Conservation (phyloP, 2,797 vertebrate genomes). For the Phylloscopus collybita region DNA sequence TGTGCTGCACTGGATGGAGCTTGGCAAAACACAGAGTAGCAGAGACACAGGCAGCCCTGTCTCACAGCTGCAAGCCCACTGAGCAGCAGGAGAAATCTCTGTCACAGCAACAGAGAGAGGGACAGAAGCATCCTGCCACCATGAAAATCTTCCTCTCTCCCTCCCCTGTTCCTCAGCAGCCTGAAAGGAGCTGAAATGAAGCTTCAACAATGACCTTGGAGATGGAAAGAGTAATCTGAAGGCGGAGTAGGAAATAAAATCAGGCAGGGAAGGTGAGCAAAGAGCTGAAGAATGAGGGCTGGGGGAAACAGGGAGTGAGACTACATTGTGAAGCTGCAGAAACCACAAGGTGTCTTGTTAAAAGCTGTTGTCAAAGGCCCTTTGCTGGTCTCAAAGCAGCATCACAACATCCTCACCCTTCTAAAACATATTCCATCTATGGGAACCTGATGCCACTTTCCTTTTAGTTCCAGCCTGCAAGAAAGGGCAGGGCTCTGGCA, state of each 20-base stretch:
- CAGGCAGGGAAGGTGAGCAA: not conserved
- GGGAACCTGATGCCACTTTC: not conserved
- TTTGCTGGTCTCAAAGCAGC: not conserved
- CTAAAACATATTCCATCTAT: not conserved
- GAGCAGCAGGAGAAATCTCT: not conserved
- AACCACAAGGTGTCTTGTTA: not conserved
- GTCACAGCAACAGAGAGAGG: not conserved
- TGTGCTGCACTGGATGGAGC: not conserved
- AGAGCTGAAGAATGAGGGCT: conserved; percentile 8
- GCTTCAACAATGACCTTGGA: not conserved
- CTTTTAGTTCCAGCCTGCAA: not conserved
- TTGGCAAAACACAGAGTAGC: not conserved
- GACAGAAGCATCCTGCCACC: not conserved
- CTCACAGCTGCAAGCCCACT: not conserved
- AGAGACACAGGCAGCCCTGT: not conserved
- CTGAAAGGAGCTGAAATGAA: not conserved
- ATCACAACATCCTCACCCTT: not conserved
- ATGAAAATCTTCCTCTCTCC: not conserved
- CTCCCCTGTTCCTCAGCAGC: not conserved
- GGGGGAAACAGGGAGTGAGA: not conserved
- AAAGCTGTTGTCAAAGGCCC: not conserved
- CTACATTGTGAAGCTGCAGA: not conserved
- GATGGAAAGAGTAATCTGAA: conserved; percentile 14
- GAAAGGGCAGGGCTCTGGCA: conserved; percentile 25
- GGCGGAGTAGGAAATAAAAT: conserved; percentile 3